A percentile compares a stretch with the other conserved stretches of the same genome.
These are phyloP conservation scores for Conus canariensis DNA, from an alignment of 2,888 invertebrate genomes.

Conservation along the genomic window DNA sequence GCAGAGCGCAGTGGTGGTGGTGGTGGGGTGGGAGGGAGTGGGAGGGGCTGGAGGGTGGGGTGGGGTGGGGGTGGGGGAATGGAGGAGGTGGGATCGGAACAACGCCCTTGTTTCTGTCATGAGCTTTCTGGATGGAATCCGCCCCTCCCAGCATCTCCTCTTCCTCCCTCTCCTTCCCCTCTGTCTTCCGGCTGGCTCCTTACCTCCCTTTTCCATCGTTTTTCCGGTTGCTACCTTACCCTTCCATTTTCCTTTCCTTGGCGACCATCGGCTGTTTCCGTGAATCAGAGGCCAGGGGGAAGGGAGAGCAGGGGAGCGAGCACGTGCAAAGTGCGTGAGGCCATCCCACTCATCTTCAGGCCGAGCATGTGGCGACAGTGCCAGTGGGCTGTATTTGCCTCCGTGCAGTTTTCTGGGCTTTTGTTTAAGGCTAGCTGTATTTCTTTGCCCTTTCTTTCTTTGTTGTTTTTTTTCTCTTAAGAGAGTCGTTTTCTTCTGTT, in stretches of 20 bases:
- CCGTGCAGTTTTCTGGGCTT: too few relatives aligned
- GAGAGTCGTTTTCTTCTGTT: too few relatives aligned
- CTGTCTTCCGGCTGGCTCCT: not conserved
- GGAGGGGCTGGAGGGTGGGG: not conserved
- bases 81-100: not conserved
- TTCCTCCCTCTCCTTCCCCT: not conserved
- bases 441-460: too few relatives aligned
- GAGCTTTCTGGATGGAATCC: not conserved
- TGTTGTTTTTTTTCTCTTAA: too few relatives aligned
- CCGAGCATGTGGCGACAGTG: too few relatives aligned
- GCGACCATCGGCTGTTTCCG: constrained; percentile 33
- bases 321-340: not conserved
- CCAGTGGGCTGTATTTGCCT: too few relatives aligned
- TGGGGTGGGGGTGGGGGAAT: not conserved
- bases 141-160: not conserved
- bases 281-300: not conserved
- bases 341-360: not conserved
- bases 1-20: not conserved
- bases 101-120: constrained; percentile 8
- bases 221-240: not conserved
- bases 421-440: too few relatives aligned
- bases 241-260: not conserved
- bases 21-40: not conserved
- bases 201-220: not conserved
- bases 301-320: not conserved